Conservation (phyloP, 2,797 vertebrate genomes). For the Calcarius lapponicus region DNA sequence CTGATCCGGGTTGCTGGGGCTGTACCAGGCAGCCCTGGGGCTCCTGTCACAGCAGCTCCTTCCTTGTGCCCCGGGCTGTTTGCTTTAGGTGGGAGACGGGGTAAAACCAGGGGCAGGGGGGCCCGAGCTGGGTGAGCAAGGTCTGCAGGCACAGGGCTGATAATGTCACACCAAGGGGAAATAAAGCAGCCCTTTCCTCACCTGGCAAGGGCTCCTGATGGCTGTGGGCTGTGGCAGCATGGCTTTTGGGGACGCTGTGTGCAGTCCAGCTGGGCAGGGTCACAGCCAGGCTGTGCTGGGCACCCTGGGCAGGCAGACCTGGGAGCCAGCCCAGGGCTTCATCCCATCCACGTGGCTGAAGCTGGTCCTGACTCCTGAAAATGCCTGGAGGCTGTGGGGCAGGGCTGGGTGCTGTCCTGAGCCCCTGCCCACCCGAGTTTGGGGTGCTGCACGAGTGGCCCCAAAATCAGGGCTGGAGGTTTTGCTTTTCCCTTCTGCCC, state of each 20-base stretch:
- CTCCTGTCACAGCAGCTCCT: not conserved
- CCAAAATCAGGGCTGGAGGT: accelerated
- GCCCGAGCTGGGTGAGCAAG: not conserved
- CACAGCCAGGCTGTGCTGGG: not conserved
- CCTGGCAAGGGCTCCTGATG: not conserved
- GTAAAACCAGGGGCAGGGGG: not conserved
- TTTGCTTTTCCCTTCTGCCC: not conserved
- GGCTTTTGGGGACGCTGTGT: accelerated
- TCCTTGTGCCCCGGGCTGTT: not conserved
- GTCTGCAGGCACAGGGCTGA: not conserved
- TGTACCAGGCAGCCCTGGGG: not conserved
- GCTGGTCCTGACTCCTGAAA: accelerated
- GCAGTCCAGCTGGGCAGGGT: not conserved
- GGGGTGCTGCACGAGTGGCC: not conserved
- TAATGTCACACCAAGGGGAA: not conserved
- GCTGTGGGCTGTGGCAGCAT: accelerated
- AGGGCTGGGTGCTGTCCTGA: not conserved
- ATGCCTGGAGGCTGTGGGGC: not conserved
- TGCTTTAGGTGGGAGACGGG: not conserved
- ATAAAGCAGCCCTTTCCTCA: not conserved
- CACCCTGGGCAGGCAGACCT: not conserved
- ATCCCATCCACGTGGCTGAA: accelerated
- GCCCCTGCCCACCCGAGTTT: not conserved
- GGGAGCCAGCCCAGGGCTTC: not conserved
- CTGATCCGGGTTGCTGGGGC: not conserved